Conservation (phyloP, 2,888 invertebrate species). For the Caenorhabditis zanzibari region DNA sequence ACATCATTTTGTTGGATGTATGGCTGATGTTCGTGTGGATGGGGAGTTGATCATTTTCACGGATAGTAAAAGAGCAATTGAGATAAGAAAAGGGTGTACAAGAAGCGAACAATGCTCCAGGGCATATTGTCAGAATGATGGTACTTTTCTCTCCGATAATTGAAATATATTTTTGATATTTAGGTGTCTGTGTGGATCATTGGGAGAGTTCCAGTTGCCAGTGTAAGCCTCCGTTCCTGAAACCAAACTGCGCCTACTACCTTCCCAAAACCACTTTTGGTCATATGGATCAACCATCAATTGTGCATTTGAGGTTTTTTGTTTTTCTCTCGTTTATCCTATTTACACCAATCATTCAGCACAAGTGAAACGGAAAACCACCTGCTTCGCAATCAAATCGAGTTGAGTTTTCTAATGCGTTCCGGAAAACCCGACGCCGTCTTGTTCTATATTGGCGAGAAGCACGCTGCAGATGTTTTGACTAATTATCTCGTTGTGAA, state of each 20-base stretch:
- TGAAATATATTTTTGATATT: not conserved
- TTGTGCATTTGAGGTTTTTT: conserved; percentile 68
- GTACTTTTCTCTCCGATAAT: conserved; percentile 12
- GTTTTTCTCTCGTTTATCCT: not conserved
- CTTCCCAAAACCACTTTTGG: conserved; percentile 81
- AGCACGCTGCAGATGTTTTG: conserved; percentile 66
- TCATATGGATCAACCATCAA: conserved; percentile 68
- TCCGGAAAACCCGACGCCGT: conserved; percentile 71
- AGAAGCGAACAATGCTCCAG: conserved; percentile 75
- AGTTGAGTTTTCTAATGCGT: conserved; percentile 76
- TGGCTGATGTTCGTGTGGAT: conserved; percentile 76
- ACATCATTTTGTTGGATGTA: conserved; percentile 76
- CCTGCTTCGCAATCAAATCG: conserved; percentile 71
- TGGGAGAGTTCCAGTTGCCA: conserved; percentile 78
- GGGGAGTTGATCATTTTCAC: conserved; percentile 60
- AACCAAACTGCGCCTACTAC: conserved; percentile 75
- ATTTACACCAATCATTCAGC: conserved; percentile 40
- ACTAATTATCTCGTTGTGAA: conserved; percentile 72
- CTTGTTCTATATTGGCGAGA: conserved; percentile 78
- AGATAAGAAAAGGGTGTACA: conserved; percentile 72
- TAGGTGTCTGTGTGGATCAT: conserved; percentile 77
- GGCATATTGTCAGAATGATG: conserved; percentile 76
- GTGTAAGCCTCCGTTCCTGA: conserved; percentile 78
- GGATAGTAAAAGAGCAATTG: conserved; percentile 63
- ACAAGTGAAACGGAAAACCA: conserved; percentile 69